Conservation (phyloP, 2,888 invertebrate genomes). For the Eristalis pertinax region DNA sequence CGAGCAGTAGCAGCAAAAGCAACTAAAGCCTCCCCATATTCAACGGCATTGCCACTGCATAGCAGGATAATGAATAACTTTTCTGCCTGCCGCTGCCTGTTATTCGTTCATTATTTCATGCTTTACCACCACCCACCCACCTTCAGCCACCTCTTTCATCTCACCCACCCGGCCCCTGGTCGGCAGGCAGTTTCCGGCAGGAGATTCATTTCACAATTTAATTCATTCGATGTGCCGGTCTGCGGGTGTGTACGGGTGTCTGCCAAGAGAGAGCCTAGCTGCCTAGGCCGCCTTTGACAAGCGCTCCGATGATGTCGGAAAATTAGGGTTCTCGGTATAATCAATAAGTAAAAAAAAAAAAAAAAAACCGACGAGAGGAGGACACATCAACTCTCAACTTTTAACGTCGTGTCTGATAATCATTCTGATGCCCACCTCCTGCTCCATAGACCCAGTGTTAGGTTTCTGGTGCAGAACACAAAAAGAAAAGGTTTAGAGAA, state of each 20-base stretch:
- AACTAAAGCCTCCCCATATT: constrained; percentile 41
- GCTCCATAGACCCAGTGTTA: constrained; percentile 67
- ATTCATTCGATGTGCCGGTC: not conserved
- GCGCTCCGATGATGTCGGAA: constrained; percentile 19
- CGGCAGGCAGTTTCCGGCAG: constrained; percentile 1
- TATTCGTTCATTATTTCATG: constrained; percentile 53
- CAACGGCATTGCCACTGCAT: constrained; percentile 52
- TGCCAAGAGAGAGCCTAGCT: not conserved
- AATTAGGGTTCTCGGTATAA: constrained; percentile 71
- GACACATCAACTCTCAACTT: constrained; percentile 33
- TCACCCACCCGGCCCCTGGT: too few relatives aligned
- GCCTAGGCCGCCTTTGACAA: constrained; percentile 49
- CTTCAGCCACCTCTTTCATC: not conserved
- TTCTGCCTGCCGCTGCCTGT: constrained; percentile 40
- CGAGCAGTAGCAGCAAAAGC: constrained; percentile 6
- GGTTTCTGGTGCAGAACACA: constrained; percentile 30
- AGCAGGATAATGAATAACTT: constrained; percentile 66
- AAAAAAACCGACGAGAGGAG: not conserved
- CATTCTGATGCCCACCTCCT: constrained; percentile 25
- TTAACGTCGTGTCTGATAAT: constrained; percentile 59
- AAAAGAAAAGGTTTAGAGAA: not conserved
- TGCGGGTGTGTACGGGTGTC: not conserved
- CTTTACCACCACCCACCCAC: not conserved
- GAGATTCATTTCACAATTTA: constrained; percentile 18
- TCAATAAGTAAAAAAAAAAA: constrained; percentile 53